Conservation (phyloP, 2,113 vertebrate genomes). For the Ochotona princeps region DNA sequence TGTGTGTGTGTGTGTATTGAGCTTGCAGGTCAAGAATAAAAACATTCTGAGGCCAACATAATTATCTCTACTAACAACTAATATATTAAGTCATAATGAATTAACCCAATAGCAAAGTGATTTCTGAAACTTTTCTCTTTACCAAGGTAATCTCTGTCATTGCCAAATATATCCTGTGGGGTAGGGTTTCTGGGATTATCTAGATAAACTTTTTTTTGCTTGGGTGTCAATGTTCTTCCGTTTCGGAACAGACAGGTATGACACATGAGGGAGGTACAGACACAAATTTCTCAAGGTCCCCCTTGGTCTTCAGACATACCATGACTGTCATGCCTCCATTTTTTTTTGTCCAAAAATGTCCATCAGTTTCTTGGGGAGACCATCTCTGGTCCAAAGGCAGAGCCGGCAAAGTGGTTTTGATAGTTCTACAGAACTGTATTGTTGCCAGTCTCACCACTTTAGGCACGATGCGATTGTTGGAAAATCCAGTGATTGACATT, state of each 20-base stretch:
- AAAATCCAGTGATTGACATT: too few relatives aligned
- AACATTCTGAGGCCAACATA: neutral
- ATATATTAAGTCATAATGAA: neutral
- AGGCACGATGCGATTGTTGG: too few relatives aligned
- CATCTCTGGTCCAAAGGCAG: too few relatives aligned
- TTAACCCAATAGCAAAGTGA: neutral
- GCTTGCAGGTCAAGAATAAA: neutral
- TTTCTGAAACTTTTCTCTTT: slow-evolving; percentile 40
- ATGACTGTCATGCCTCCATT: too few relatives aligned
- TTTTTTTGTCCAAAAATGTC: too few relatives aligned
- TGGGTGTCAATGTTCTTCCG: neutral
- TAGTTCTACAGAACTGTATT: too few relatives aligned
- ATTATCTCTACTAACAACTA: slow-evolving; percentile 6
- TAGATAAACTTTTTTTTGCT: neutral
- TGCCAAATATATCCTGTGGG: neutral
- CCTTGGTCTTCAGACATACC: neutral
- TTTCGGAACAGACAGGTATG: neutral
- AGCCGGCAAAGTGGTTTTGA: too few relatives aligned
- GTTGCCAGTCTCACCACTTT: too few relatives aligned
- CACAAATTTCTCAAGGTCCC: neutral
- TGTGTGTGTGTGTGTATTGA: neutral
- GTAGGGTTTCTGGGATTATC: neutral
- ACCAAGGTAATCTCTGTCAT: neutral
- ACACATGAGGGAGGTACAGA: neutral
- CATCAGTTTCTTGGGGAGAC: too few relatives aligned